These are phyloP conservation scores for Nephrocerus scutellatus DNA, from an alignment of 2,888 invertebrate species.

Conservation along the genomic window DNA sequence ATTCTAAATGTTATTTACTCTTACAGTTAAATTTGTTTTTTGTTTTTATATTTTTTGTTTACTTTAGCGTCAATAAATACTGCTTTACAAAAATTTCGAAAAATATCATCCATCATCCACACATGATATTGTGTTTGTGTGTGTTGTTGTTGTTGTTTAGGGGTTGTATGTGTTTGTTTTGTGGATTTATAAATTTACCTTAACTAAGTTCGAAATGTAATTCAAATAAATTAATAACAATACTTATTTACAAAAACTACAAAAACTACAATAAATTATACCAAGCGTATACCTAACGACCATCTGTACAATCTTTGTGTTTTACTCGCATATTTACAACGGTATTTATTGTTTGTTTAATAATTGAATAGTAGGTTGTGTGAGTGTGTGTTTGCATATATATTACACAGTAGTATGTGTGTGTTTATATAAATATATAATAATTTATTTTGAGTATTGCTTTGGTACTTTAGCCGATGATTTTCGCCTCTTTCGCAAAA, in stretches of 20 bases:
- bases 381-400: conserved; percentile 14
- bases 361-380: conserved; percentile 28
- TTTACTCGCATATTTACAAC: conserved; percentile 1
- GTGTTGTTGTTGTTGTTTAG: background rate
- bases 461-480: conserved; percentile 49
- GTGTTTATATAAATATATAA: background rate
- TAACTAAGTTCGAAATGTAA: too few relatives aligned
- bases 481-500: conserved; percentile 18
- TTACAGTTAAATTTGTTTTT: background rate
- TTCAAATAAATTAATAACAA: too few relatives aligned
- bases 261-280: too few relatives aligned
- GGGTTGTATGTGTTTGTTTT: background rate
- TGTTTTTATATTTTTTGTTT: conserved; percentile 1
- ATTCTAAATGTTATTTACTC: background rate
- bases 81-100: conserved; percentile 27
- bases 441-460: conserved; percentile 43
- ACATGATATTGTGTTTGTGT: too few relatives aligned
- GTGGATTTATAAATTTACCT: too few relatives aligned
- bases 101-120: conserved; percentile 24
- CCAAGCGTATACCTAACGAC: too few relatives aligned
- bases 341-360: conserved; percentile 9
- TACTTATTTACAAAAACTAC: too few relatives aligned
- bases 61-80: conserved; percentile 16
- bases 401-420: background rate
- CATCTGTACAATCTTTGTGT: too few relatives aligned